Base-by-base conservation (phyloP, 2,888 invertebrate genomes). In the Polietes domitor region DNA sequence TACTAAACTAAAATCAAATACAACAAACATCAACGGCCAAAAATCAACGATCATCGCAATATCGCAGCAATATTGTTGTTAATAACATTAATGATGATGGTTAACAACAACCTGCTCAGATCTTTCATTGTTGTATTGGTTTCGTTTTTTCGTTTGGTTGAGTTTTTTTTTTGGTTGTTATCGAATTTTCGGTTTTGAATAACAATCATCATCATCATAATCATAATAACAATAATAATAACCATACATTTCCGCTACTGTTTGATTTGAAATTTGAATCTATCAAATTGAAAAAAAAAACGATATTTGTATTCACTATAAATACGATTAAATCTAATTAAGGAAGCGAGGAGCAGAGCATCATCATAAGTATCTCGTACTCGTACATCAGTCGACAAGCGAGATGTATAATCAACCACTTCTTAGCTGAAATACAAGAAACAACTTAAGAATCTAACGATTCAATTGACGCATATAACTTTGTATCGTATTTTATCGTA, bases 161-260 rank as follows among this genome's bases (percentile, higher is more conserved):
- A 12, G n/a, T 12, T 2, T 58, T 58, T 21, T 24, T 19, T 55
- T 55, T 21, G 21, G 2, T 28, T 61, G 28, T 28, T 61, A 26
- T 61, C 4, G 61, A 5, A 2, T 55, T 58, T 26, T 26, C 26
- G 58, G 21, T 61, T 58, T 58, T 21, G n/a, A 61, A 24, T 28
- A 61, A 61, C n/a, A 12, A 15, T n/a, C 61, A 61, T 55, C 47
- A 47, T n/a, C n/a, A n/a, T n/a, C n/a, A n/a, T n/a, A n/a, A n/a
- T n/a, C n/a, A n/a, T n/a, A n/a, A 65, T 19, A 41, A 12, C 24
- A 41, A 68, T 41, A 68, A 68, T 24, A 24, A 55, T 72, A 72
- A 72, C 15, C 72, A 72, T 41, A 72, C 21, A 72, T 72, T 72
- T 72, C 72, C 72, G 72, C 72, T 72, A 72, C 72, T 72, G 72